Evolutionary conservation across 2,797 vertebrate species (phyloP).

Genomic region (Vespertilio murinus): DNA sequence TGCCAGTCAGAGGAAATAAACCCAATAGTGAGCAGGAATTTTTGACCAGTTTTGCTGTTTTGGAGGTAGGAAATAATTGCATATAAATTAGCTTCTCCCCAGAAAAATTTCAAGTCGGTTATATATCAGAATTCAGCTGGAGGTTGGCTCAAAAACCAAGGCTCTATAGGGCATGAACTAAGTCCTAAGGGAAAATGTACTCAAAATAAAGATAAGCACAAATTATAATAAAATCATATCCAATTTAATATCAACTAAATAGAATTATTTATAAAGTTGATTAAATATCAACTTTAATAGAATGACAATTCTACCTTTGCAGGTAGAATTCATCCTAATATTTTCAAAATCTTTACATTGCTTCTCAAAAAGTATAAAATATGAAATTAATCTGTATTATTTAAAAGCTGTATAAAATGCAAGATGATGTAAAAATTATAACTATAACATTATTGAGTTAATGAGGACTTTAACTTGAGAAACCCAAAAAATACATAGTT

Average conservation of each 20-base stretch:
- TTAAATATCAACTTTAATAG: constrained; percentile 17
- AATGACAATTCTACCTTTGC: too few species aligned
- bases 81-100: not conserved
- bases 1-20: not conserved
- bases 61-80: not conserved
- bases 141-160: not conserved
- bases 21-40: not conserved
- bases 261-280: too few species aligned
- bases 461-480: not conserved
- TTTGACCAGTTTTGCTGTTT: not conserved
- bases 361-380: not conserved
- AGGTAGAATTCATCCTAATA: not conserved
- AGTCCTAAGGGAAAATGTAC: not conserved
- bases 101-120: not conserved
- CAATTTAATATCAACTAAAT: too few species aligned
- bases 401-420: not conserved
- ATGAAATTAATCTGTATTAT: not conserved
- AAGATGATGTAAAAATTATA: constrained; percentile 6
- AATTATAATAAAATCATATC: not conserved
- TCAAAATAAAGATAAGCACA: not conserved
- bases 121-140: not conserved
- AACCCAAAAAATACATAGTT: not conserved
- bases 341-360: constrained; percentile 28
- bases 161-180: not conserved
- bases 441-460: not conserved